These are phyloP conservation scores for Cecidostiba fungosa DNA, from an alignment of 2,888 invertebrate genomes.

Conservation along the genomic window DNA sequence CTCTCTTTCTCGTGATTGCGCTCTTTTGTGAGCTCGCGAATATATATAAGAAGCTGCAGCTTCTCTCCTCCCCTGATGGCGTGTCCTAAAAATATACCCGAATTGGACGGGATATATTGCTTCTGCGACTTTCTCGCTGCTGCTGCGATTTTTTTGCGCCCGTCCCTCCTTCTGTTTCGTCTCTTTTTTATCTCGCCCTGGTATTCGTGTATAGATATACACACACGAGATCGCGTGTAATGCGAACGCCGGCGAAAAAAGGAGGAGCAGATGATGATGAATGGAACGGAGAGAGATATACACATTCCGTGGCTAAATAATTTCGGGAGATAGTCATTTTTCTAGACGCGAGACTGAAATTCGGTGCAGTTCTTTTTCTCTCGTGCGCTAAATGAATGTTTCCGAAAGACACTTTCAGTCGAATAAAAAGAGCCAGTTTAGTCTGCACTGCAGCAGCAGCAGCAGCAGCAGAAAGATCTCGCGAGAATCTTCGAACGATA, in stretches of 20 bases:
- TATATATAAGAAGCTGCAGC: not conserved
- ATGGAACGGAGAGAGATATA: constrained; percentile 48
- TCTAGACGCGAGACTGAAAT: not conserved
- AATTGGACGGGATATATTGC: constrained; percentile 61
- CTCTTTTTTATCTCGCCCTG: constrained; percentile 49
- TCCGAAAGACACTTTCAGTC: not conserved
- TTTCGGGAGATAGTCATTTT: constrained; percentile 12
- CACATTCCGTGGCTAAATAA: constrained; percentile 36
- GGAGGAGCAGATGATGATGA: constrained; percentile 40
- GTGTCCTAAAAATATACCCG: constrained; percentile 54
- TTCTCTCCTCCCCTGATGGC: not conserved
- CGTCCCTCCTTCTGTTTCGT: not conserved
- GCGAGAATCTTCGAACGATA: constrained; percentile 28
- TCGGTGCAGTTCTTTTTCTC: not conserved
- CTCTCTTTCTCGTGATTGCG: not conserved
- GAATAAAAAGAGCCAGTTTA: not conserved
- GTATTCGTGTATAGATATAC: constrained; percentile 22
- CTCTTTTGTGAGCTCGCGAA: not conserved
- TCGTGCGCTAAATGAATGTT: not conserved
- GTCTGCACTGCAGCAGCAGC: not conserved
- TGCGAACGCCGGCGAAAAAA: constrained; percentile 20
- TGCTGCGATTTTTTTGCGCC: not conserved
- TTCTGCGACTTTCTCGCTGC: constrained; percentile 27
- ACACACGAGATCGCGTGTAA: constrained; percentile 39
- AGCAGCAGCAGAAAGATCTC: not conserved